Base-by-base conservation (phyloP, 2,113 vertebrate genomes). In the Myiagra hebetior region DNA sequence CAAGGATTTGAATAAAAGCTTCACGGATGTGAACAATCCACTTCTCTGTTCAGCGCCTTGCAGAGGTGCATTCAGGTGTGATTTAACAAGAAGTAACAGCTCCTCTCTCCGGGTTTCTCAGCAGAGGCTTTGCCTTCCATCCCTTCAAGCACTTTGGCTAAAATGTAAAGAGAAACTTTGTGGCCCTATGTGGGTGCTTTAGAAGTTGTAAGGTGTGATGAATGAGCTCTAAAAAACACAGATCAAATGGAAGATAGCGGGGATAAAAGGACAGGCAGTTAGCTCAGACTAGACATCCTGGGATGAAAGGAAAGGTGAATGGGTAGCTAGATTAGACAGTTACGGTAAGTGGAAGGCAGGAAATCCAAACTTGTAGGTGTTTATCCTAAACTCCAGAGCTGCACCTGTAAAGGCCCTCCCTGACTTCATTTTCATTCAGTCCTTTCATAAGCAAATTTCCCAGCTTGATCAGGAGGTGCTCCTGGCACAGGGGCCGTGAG, bases 191-290 rank as follows among this genome's bases (percentile, higher is more conserved):
- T 96, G 86, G 95, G 88, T 92, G 92, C 93, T 87, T 97, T 42
- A 96, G 96, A 96, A 93, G 96, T 92, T 72, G 69, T 75, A 19
- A 85, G 86, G 79, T 75, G 96, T 96, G 96, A 96, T 96, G 92
- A 97, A 96, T 96, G 96, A 95, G 95, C 80, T 94, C 86, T 89
- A 49, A 91, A 91, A 94, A 93, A 74, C 96, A 93, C 78, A 95
- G 94, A 96, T 95, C 80, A 93, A 95, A 94, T 73, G 95, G 86
- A 92, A 92, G 95, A 97, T 95, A 95, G 87, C 4, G 3, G 77
- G 94, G 95, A 97, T 96, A 95, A 96, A 97, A 96, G 95, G 95
- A 95, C 81, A 95, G 96, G 81, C 95, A 95, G 91, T 87, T 91
- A 97, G 94, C 95, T 97, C 94, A 96, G 83, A 18, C 91, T 9